Percentiles rank a stretch among this genome's conserved stretches.
Conservation (phyloP, 2,888 invertebrate species). For the Phania funesta region DNA sequence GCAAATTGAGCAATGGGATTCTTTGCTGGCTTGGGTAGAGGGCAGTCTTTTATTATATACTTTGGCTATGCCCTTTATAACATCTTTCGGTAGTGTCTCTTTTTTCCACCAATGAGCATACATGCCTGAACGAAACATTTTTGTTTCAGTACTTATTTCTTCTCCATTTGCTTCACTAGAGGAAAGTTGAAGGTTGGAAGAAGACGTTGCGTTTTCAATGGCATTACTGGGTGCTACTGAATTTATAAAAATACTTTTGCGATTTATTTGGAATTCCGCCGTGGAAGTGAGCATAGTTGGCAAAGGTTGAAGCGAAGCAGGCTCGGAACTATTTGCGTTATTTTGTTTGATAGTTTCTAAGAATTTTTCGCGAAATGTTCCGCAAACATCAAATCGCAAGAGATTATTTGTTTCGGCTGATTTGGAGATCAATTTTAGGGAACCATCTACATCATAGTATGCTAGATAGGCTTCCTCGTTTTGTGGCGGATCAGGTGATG, state of each 20-base stretch:
- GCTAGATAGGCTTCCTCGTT: constrained; percentile 67
- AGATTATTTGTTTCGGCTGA: constrained; percentile 70
- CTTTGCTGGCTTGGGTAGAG: constrained; percentile 81
- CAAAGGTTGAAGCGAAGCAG: constrained; percentile 15
- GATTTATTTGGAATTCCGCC: constrained; percentile 75
- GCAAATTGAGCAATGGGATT: constrained; percentile 74
- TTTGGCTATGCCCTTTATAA: constrained; percentile 81
- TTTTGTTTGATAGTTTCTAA: constrained; percentile 70
- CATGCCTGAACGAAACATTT: constrained; percentile 88
- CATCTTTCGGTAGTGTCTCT: constrained; percentile 88
- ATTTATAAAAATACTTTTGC: constrained; percentile 77
- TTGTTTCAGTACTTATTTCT: constrained; percentile 62
- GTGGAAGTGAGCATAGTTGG: constrained; percentile 38
- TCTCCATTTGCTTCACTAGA: constrained; percentile 50
- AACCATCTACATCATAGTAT: constrained; percentile 76
- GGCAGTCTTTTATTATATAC: constrained; percentile 81
- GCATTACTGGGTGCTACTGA: constrained; percentile 65
- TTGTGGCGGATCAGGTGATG: constrained; percentile 85
- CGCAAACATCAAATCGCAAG: constrained; percentile 78
- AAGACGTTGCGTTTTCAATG: constrained; percentile 13
- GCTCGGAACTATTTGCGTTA: background rate
- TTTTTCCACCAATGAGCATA: constrained; percentile 97
- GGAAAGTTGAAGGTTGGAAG: constrained; percentile 31
- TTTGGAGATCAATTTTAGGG: constrained; percentile 46
- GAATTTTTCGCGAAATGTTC: constrained; percentile 79